Conservation (phyloP, 2,888 invertebrate species). For the Odontothrips loti region DNA sequence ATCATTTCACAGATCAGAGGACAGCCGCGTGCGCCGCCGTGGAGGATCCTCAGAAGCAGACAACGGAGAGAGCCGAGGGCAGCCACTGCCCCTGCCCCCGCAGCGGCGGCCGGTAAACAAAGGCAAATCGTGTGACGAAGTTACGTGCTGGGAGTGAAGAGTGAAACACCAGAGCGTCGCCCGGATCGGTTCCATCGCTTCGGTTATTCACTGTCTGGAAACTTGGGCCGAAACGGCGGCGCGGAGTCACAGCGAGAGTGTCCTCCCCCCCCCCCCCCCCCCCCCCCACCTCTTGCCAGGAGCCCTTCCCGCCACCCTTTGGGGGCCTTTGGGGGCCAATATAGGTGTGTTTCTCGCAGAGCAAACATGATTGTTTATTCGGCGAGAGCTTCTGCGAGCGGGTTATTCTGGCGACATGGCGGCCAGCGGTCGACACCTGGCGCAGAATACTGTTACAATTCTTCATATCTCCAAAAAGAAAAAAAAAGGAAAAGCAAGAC, state of each 20-base stretch:
- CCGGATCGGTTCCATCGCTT: neutral
- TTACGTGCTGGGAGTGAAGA: neutral
- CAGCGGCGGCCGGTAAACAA: neutral
- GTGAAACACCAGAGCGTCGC: neutral
- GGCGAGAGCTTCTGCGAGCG: too few species aligned
- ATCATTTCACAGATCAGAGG: too few species aligned
- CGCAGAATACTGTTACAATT: too few species aligned
- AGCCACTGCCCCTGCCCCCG: too few species aligned
- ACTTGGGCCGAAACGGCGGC: neutral
- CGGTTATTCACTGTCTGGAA: slow-evolving; percentile 7
- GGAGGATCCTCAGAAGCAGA: too few species aligned
- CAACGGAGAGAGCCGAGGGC: too few species aligned
- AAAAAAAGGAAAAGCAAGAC: neutral
- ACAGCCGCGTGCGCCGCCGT: too few species aligned
- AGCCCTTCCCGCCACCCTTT: neutral
- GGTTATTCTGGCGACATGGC: too few species aligned
- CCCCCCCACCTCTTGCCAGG: neutral
- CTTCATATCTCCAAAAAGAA: neutral
- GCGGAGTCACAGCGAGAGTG: neutral
- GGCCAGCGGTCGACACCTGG: too few species aligned
- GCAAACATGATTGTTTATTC: neutral
- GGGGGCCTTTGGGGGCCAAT: neutral
- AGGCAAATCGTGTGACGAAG: neutral
- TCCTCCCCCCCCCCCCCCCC: neutral
- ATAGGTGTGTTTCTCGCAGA: neutral